phyloP scores from a whole-genome alignment of 37 sponge, comb jelly and placozoan species.

The Lycopodina hypogea region DNA sequence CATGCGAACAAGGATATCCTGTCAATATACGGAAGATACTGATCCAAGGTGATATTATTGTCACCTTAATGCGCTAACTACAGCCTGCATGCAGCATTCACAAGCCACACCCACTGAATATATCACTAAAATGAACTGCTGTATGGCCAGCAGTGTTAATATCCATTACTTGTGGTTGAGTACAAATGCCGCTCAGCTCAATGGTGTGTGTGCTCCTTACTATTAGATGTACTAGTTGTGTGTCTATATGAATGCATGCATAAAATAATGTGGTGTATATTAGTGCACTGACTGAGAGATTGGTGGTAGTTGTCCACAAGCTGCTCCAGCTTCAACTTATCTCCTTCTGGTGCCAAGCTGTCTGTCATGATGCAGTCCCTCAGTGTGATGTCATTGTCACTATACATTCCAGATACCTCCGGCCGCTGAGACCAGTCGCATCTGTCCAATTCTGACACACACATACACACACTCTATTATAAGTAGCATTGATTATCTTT shows the following conservation, averaged over 20 bases:
- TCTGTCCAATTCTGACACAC: background rate
- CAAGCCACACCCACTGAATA: too few species aligned
- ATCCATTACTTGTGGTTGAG: too few species aligned
- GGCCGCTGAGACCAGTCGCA: background rate
- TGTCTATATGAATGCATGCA: too few species aligned
- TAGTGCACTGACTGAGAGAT: background rate
- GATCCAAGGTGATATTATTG: background rate
- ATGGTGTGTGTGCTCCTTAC: too few species aligned
- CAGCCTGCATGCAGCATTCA: too few species aligned
- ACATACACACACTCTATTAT: background rate
- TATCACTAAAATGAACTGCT: too few species aligned
- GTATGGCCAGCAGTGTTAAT: too few species aligned
- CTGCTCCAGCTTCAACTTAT: background rate
- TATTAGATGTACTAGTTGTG: too few species aligned
- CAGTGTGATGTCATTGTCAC: constrained; percentile 9
- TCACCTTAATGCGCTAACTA: too few species aligned
- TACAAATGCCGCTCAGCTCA: too few species aligned
- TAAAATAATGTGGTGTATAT: too few species aligned
- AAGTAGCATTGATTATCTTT: too few species aligned
- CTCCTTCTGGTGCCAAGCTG: background rate
- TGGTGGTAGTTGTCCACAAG: background rate
- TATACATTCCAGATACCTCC: background rate
- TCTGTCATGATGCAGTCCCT: constrained; percentile 12
- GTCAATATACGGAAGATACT: background rate
- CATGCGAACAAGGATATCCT: background rate